Percentiles rank a stretch among this genome's conserved stretches.
Evolutionary conservation across 2,888 invertebrate genomes (phyloP).

Genomic region (Trilocha varians): DNA sequence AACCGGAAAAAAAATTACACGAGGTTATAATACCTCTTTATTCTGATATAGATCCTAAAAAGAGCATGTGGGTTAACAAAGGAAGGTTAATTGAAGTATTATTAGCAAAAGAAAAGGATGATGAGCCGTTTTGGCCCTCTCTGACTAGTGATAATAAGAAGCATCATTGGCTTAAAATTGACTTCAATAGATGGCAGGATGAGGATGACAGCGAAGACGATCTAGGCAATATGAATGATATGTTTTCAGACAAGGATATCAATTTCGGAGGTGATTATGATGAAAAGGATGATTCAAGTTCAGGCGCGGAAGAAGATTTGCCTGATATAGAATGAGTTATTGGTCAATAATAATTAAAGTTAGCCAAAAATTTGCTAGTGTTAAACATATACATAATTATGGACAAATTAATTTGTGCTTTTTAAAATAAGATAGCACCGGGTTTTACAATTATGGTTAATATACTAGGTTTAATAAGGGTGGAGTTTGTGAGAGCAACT

Average conservation of each 20-base stretch:
- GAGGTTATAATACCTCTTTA: slow-evolving; percentile 90
- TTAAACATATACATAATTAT: slow-evolving; percentile 24
- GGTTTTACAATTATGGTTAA: not conserved
- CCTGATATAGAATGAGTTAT: slow-evolving; percentile 76
- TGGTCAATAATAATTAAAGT: slow-evolving; percentile 11
- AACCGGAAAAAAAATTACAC: slow-evolving; percentile 86
- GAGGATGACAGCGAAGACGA: slow-evolving; percentile 94
- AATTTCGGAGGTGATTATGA: slow-evolving; percentile 42
- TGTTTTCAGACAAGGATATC: slow-evolving; percentile 47
- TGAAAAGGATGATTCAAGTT: slow-evolving; percentile 75
- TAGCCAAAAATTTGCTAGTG: slow-evolving; percentile 27
- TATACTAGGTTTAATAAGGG: not conserved
- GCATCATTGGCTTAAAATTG: slow-evolving; percentile 96
- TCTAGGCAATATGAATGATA: slow-evolving; percentile 43
- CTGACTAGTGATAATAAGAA: slow-evolving; percentile 90
- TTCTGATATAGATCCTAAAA: slow-evolving; percentile 87
- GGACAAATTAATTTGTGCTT: slow-evolving; percentile 31
- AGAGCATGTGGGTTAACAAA: slow-evolving; percentile 78
- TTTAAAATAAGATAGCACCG: slow-evolving; percentile 16
- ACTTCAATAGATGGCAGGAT: slow-evolving; percentile 98
- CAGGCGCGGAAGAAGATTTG: slow-evolving; percentile 81
- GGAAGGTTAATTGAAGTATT: slow-evolving; percentile 82
- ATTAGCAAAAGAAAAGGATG: slow-evolving; percentile 76
- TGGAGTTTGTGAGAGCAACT: no score
- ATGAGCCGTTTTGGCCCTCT: slow-evolving; percentile 88